phyloP scores from a whole-genome alignment of 1,140 invertebrate species.

The Cydia strobilella region DNA sequence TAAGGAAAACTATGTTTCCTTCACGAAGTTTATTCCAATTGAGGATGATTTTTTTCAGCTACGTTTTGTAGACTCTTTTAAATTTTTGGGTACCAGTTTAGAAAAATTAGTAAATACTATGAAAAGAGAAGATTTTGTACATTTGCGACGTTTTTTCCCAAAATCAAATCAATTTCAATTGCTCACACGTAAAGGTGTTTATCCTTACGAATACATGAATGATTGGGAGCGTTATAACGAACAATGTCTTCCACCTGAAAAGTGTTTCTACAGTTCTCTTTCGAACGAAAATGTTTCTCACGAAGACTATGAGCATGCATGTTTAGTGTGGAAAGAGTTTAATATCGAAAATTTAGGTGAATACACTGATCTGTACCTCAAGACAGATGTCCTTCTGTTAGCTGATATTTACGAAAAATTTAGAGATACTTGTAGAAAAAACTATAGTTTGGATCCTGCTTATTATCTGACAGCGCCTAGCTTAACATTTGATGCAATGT shows the following conservation, averaged over 20 bases:
- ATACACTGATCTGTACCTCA: slow-evolving; percentile 33
- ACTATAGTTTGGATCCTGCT: slow-evolving; percentile 32
- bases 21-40: not conserved
- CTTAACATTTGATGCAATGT: slow-evolving; percentile 22
- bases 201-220: slow-evolving; percentile 1
- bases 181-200: slow-evolving; percentile 28
- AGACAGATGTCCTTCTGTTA: too few relatives aligned
- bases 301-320: slow-evolving; percentile 25
- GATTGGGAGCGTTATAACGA: slow-evolving; percentile 6
- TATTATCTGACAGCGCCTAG: slow-evolving; percentile 33
- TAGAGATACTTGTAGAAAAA: too few relatives aligned
- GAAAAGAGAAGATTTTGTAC: not conserved
- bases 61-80: too few relatives aligned
- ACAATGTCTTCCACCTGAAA: not conserved
- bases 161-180: not conserved
- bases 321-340: slow-evolving; percentile 11
- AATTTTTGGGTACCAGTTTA: slow-evolving; percentile 1
- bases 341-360: slow-evolving; percentile 26
- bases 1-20: slow-evolving; percentile 36
- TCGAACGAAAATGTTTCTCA: slow-evolving; percentile 14
- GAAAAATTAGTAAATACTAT: not conserved
- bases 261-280: slow-evolving; percentile 11
- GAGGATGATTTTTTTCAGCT: not conserved
- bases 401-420: too few relatives aligned
- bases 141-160: not conserved